phyloP scores from a whole-genome alignment of 2,797 vertebrate genomes.

The Chloroceryle inda region DNA sequence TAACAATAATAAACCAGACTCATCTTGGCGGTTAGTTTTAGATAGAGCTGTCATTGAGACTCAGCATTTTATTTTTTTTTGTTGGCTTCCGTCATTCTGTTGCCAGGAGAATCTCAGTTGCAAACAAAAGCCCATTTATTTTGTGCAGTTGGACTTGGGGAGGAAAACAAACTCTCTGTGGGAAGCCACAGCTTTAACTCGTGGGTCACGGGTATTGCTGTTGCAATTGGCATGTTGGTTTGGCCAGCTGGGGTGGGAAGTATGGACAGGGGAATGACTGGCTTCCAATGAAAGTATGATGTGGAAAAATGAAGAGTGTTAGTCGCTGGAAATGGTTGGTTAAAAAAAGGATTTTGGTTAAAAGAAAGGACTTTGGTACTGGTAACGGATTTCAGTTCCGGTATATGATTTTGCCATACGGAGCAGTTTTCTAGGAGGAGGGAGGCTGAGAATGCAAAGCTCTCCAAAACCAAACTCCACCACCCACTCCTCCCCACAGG shows the following conservation, averaged over 20 bases:
- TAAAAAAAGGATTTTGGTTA: neutral
- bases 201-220: rapidly evolving
- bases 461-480: neutral
- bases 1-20: neutral
- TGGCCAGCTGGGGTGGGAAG: neutral
- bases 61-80: neutral
- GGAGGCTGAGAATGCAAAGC: neutral
- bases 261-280: neutral
- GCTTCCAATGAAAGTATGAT: neutral
- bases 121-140: slow-evolving; percentile 47
- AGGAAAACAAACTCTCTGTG: neutral
- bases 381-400: neutral
- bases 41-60: slow-evolving; percentile 32
- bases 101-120: neutral
- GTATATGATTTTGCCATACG: neutral
- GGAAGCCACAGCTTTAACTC: neutral
- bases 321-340: neutral
- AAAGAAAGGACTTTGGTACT: neutral
- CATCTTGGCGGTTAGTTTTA: neutral
- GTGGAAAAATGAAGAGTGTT: neutral
- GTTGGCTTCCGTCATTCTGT: neutral
- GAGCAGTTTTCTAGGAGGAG: neutral
- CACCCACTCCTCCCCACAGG: rapidly evolving
- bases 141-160: neutral
- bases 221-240: neutral